phyloP scores from a whole-genome alignment of 2,888 invertebrate species.

The Euzetes globulus region DNA sequence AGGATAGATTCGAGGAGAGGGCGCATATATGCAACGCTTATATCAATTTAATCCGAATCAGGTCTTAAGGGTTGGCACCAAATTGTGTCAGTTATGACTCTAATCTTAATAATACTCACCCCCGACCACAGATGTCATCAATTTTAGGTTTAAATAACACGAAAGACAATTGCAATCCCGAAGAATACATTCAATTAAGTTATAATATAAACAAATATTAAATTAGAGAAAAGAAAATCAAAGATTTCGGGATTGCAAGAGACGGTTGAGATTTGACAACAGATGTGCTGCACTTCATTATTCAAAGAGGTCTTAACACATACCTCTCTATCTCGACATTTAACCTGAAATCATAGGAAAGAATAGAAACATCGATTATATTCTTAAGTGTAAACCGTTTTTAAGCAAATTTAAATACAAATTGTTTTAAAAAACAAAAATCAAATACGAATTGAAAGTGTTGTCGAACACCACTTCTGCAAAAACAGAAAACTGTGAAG shows the following conservation, averaged over 20 bases:
- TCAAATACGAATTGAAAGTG: conserved; percentile 16
- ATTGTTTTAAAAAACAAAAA: background rate
- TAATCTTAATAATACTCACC: background rate
- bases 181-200: background rate
- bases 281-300: background rate
- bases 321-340: background rate
- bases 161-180: conserved; percentile 11
- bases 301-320: conserved; percentile 22
- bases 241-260: conserved; percentile 3
- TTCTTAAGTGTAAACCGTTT: background rate
- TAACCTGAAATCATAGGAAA: conserved; percentile 17
- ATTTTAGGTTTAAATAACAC: background rate
- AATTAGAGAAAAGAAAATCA: background rate
- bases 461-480: conserved; percentile 13
- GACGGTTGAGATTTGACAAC: background rate
- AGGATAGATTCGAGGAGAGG: background rate
- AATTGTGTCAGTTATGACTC: background rate
- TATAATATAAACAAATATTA: background rate
- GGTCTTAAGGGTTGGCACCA: conserved; percentile 30
- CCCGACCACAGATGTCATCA: background rate
- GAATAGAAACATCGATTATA: conserved; percentile 3
- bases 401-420: background rate
- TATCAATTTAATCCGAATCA: background rate
- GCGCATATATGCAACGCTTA: background rate
- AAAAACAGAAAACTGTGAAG: conserved; percentile 22